Base-by-base conservation (phyloP, 2,888 invertebrate species). In the Tribolium freemani region DNA sequence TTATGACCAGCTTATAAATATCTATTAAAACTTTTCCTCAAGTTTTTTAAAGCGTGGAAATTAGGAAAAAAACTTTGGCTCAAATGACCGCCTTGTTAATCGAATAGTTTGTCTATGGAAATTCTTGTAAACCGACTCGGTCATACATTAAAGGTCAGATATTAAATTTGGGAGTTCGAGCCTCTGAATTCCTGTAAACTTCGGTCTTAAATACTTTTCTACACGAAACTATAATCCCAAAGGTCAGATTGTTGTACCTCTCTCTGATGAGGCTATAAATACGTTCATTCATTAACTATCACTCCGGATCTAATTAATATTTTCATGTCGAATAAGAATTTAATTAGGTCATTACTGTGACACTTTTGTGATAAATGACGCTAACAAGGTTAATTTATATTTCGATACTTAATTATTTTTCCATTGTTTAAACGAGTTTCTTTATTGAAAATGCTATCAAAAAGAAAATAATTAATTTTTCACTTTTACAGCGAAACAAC, bases 21-120 rank as follows among this genome's bases (percentile, higher is more conserved):
- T 64, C 64, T 64, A 64, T 64, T 64, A 64, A 64, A 64, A 64
- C 64, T 64, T 64, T 38, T 64, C 64, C 26, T 31, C 21, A 64
- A 64, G 44, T 64, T 64, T 20, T 63, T 13, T n/a, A 10, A 51
- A 63, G 11, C 38, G 8, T 1, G 2, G 9, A 63, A 63, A 51
- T 63, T 63, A 63, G 16, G 16, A 16, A 50, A 53, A 64, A 64
- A 64, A 53, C 8, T n/a, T 38, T n/a, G 1, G n/a, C 8, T 9
- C 38, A 1, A 38, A 38, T 38, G 38, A 38, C 38, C 38, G n/a
- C 1, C 5, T 2, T 46, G 38, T 48, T 20, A 30, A 50, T 30
- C 31, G 30, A 61, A 61, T 61, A 61, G 61, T 61, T 61, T 61
- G 45, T 44, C 58, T 58, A 58, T 58, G 11, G 58, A 58, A 58